phyloP scores from a whole-genome alignment of 2,797 vertebrate species.

The Aselliscus stoliczkanus region DNA sequence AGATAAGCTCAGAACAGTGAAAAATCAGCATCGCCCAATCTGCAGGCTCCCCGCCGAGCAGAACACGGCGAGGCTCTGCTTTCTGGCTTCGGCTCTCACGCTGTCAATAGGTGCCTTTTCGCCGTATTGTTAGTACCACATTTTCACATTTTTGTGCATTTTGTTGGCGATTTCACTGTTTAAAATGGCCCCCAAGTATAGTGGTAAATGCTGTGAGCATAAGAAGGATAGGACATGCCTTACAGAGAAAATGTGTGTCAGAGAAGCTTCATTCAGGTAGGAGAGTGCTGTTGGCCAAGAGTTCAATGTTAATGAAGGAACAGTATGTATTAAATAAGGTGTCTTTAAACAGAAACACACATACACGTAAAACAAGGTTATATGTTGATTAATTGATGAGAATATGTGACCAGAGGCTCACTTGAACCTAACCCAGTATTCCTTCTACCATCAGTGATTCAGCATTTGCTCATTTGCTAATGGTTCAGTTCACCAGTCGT shows the following conservation, averaged over 20 bases:
- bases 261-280: neutral
- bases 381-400: neutral
- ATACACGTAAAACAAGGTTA: fast-evolving
- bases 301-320: fast-evolving
- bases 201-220: no score
- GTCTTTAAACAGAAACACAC: neutral
- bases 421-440: fast-evolving
- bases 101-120: neutral
- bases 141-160: neutral
- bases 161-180: neutral
- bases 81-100: neutral
- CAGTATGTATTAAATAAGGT: fast-evolving
- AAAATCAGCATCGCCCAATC: fast-evolving
- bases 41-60: fast-evolving
- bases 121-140: fast-evolving
- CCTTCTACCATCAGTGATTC: neutral
- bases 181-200: fast-evolving
- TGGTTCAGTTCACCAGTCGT: fast-evolving
- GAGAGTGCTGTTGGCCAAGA: fast-evolving
- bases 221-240: neutral
- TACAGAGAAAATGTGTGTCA: fast-evolving
- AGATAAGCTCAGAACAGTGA: neutral
- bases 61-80: neutral
- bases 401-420: neutral
- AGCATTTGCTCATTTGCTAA: neutral